phyloP scores from a whole-genome alignment of 2,888 invertebrate genomes.

The Dermolepida albohirtum region DNA sequence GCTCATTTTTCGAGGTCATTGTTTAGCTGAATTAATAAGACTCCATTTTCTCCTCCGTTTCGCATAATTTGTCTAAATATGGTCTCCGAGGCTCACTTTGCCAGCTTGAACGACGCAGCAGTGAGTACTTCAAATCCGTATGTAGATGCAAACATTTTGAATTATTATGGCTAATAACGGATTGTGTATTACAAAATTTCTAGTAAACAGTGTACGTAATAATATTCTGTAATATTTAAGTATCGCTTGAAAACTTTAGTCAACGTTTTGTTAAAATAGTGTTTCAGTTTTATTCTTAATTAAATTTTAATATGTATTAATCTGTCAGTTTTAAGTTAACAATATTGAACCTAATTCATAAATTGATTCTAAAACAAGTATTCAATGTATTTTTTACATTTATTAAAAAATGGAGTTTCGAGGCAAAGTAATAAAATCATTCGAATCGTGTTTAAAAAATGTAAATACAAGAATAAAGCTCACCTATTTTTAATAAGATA shows the following conservation, averaged over 20 bases:
- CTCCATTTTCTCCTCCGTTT: slow-evolving; percentile 27
- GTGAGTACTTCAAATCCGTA: slow-evolving; percentile 35
- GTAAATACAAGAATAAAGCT: no score
- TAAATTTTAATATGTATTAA: no score
- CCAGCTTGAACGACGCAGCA: slow-evolving; percentile 30
- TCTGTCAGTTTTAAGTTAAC: no score
- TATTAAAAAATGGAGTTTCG: no score
- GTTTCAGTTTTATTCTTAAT: no score
- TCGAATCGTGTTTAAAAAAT: no score
- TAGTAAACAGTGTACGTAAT: background rate
- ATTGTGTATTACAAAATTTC: background rate
- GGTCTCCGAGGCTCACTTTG: slow-evolving; percentile 37
- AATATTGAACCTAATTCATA: no score
- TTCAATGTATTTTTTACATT: no score
- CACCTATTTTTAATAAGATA: no score
- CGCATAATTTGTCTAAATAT: slow-evolving; percentile 37
- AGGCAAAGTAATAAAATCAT: no score
- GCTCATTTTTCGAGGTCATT: slow-evolving; percentile 21
- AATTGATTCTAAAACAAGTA: no score
- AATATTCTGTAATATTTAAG: background rate
- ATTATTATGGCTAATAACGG: slow-evolving; percentile 17
- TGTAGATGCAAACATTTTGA: slow-evolving; percentile 14
- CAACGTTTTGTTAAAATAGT: no score
- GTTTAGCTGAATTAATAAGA: slow-evolving; percentile 13
- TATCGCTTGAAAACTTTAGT: background rate